Conservation (phyloP, 1,140 invertebrate species). For the Drosophila pachea region DNA sequence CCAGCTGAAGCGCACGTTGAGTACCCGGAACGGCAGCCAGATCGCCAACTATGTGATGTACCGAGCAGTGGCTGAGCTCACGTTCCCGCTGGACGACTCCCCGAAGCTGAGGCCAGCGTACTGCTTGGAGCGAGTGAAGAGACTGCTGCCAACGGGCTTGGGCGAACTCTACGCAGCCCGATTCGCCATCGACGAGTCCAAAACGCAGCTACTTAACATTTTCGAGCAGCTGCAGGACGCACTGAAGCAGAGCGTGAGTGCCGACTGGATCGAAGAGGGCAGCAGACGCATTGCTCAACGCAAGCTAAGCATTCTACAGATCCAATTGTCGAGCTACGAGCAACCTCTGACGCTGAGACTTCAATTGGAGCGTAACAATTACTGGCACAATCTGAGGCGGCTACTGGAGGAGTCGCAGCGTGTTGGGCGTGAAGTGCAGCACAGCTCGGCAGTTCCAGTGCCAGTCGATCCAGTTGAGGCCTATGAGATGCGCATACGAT, state of each 20-base stretch:
- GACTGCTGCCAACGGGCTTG: conserved; percentile 50
- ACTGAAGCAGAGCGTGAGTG: conserved; percentile 49
- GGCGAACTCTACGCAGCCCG: conserved; percentile 63
- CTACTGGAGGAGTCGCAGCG: conserved; percentile 47
- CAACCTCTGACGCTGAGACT: conserved; percentile 28
- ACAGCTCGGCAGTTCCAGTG: conserved; percentile 6
- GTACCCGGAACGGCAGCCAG: conserved; percentile 47
- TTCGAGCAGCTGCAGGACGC: conserved; percentile 46
- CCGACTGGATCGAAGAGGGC: conserved; percentile 61
- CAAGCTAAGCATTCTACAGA: conserved; percentile 46
- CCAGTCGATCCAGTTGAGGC: conserved; percentile 58
- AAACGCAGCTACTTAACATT: conserved; percentile 27
- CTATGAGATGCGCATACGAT: conserved; percentile 54
- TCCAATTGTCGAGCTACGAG: conserved; percentile 51
- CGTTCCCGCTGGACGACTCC: conserved; percentile 58
- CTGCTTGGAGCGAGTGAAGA: conserved; percentile 49
- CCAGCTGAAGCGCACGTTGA: conserved; percentile 57
- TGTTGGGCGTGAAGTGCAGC: conserved; percentile 46
- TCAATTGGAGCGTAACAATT: conserved; percentile 54
- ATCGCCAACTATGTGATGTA: conserved; percentile 76
- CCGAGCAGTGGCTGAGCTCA: conserved; percentile 51
- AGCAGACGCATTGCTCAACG: conserved; percentile 51
- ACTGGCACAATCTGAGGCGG: conserved; percentile 64
- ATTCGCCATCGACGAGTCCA: conserved; percentile 35
- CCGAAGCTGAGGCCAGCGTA: conserved; percentile 22